phyloP scores from a whole-genome alignment of 1,140 invertebrate species.

The Cydia splendana region DNA sequence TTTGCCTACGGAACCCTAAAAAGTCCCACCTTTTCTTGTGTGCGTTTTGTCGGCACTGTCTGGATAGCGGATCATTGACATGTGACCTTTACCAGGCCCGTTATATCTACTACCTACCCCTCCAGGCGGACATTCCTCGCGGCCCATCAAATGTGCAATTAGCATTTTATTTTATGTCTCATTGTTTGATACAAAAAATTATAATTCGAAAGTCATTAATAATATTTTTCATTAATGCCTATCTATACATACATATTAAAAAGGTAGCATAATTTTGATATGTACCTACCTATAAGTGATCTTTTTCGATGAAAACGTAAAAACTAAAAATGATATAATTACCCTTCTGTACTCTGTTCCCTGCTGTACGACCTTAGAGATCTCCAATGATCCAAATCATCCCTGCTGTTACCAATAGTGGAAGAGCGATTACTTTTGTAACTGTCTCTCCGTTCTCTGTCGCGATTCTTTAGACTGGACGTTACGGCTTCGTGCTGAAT shows the following conservation, averaged over 20 bases:
- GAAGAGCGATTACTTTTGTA: slow-evolving; percentile 72
- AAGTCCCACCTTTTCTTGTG: background rate
- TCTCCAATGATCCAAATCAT: slow-evolving; percentile 72
- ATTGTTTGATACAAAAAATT: background rate
- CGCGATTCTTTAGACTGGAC: slow-evolving; percentile 54
- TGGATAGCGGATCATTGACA: background rate
- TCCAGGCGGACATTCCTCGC: background rate
- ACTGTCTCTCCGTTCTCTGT: slow-evolving; percentile 69
- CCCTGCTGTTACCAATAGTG: slow-evolving; percentile 72
- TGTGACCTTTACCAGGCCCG: slow-evolving; percentile 5
- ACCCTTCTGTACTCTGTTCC: slow-evolving; percentile 74
- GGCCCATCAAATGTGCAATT: background rate
- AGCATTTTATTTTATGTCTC: slow-evolving; percentile 8
- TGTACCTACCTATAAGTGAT: no score
- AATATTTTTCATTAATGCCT: no score
- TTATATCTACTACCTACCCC: background rate
- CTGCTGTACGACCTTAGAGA: slow-evolving; percentile 71
- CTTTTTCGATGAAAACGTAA: background rate
- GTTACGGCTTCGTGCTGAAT: slow-evolving; percentile 59
- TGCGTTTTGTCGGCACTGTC: background rate
- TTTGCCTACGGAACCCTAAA: no score
- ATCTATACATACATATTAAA: no score
- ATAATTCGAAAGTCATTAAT: no score
- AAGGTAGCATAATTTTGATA: background rate
- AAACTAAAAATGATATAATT: slow-evolving; percentile 9